These are phyloP conservation scores for Malurus cyaneus DNA, from an alignment of 2,113 vertebrate species.

Conservation along the genomic window DNA sequence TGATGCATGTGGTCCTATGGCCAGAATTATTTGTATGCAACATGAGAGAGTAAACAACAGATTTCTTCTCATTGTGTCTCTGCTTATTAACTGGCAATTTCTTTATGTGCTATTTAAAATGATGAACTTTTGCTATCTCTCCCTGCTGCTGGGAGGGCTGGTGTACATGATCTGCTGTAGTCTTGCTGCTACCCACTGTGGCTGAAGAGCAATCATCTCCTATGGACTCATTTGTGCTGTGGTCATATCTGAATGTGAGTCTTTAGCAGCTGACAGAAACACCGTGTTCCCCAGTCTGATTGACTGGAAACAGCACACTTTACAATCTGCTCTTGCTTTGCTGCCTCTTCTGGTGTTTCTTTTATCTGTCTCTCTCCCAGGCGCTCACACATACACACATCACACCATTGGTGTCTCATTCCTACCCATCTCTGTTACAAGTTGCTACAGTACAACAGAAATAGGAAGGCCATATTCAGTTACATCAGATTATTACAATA, in stretches of 20 bases:
- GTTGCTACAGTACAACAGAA: background rate
- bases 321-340: background rate
- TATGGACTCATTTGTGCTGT: background rate
- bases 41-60: background rate
- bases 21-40: background rate
- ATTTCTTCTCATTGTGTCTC: background rate
- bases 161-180: rapidly evolving
- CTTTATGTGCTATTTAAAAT: background rate
- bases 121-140: background rate
- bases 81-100: background rate
- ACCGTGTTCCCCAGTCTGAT: rapidly evolving
- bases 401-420: rapidly evolving
- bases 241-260: background rate
- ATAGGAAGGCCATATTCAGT: background rate
- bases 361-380: background rate
- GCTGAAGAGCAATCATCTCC: background rate
- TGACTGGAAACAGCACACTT: background rate
- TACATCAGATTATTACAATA: background rate
- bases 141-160: background rate
- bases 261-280: background rate
- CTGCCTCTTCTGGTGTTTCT: background rate
- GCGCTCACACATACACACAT: background rate
- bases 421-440: background rate
- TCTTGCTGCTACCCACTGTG: background rate
- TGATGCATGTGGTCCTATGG: background rate